Percentiles rank a stretch among this genome's conserved stretches.
Conservation (phyloP, 2,113 vertebrate species). For the Paraplagusia blochii region DNA sequence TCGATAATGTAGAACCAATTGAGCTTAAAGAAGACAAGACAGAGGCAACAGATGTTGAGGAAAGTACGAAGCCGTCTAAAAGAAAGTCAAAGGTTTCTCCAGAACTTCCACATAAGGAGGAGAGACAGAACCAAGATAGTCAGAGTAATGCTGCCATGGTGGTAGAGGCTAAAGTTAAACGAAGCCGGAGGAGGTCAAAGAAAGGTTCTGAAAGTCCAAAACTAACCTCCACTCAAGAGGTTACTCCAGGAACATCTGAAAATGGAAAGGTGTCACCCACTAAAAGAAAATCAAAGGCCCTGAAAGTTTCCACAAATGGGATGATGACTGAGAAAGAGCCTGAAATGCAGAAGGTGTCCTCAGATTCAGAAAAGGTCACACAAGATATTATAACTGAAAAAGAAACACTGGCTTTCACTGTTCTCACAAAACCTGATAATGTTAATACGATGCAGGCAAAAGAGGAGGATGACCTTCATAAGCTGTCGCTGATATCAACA, state of each 20-base stretch:
- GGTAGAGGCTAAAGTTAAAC: conserved; percentile 2
- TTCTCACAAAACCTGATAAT: too few species aligned
- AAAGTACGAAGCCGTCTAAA: neutral
- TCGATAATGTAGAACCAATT: too few species aligned
- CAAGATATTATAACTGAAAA: neutral
- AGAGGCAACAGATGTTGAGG: neutral
- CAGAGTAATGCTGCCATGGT: neutral
- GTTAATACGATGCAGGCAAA: too few species aligned
- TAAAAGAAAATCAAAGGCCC: neutral
- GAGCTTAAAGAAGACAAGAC: too few species aligned
- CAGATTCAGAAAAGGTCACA: neutral
- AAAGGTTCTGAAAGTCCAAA: neutral
- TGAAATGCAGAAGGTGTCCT: neutral
- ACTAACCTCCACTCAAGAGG: neutral
- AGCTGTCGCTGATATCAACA: too few species aligned
- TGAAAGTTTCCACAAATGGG: neutral
- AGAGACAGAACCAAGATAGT: neutral
- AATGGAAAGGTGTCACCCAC: neutral
- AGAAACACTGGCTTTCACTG: neutral
- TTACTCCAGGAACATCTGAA: neutral
- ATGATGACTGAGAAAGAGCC: neutral
- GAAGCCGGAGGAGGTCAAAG: conserved; percentile 11
- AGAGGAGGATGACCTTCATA: too few species aligned
- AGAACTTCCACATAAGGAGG: neutral
- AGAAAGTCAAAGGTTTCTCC: conserved; percentile 1